Base-by-base conservation (phyloP, 2,888 invertebrate species). In the Mythimna ferrago region DNA sequence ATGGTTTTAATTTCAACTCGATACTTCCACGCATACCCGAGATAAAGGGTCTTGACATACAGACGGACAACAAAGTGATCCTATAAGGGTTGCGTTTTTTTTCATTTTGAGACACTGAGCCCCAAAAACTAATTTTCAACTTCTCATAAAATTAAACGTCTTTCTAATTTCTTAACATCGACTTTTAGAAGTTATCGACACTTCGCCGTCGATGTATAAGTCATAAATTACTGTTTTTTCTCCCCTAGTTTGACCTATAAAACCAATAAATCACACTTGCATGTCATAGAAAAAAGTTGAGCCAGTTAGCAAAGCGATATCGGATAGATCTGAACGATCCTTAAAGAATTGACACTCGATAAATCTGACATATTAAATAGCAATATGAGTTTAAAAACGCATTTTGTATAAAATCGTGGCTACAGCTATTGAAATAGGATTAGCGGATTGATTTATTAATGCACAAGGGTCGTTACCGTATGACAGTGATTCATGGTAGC, bases 401-500 rank as follows among this genome's bases (percentile, higher is more conserved):
- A 44, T 38, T 54, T 56, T 9, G 41, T 38, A 14, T 16, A 32
- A 35, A 56, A 35, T 38, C 26, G 44, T 32, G 2, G 2, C 14
- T n/a, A 10, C 11, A 21, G 16, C n/a, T 58, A 62, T 75, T 66
- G 21, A 44, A 53, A 44, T 48, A 60, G 16, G 21, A 65, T 64
- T 44, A 64, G 26, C 48, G 4, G 6, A 61, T 70, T 77, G 71
- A 77, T 76, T 65, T 77, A 76, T 70, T 60, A 70, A 70, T 54
- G 48, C 16, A 51, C 64, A 48, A 48, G 32, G 38, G 51, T 61
- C 61, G 60, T 51, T 26, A 11, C 4, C 14, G 9, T 65, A 16
- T 71, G 78, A 65, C 78, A 78, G 51, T 76, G 78, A 76, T 76
- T 65, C 51, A 78, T 78, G 38, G 32, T n/a, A 10, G 19, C 60